These are phyloP conservation scores for Heteromyza rotundicornis DNA, from an alignment of 2,888 invertebrate genomes.

Conservation along the genomic window DNA sequence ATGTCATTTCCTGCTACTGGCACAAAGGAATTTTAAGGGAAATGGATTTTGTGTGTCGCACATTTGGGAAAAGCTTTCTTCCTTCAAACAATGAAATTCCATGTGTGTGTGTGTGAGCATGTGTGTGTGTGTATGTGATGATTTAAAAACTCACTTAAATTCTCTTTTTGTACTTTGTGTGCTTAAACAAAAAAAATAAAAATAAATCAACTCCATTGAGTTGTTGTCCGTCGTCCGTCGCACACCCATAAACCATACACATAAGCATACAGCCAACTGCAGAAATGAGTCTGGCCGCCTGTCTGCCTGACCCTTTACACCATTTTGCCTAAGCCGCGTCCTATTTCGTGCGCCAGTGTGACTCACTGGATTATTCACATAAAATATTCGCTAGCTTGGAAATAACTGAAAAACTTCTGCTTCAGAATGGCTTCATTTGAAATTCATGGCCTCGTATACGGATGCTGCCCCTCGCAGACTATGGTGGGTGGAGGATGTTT, in stretches of 20 bases:
- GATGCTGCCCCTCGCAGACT: background rate
- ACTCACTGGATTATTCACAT: conserved; percentile 16
- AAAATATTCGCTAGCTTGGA: conserved; percentile 8
- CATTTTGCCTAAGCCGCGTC: background rate
- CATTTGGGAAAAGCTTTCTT: conserved; percentile 5
- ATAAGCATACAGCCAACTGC: background rate
- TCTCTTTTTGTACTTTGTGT: background rate
- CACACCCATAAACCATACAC: background rate
- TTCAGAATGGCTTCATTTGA: conserved; percentile 17
- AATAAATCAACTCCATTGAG: background rate
- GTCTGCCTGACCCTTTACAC: background rate
- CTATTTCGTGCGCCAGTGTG: background rate
- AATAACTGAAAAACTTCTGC: background rate
- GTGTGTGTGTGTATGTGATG: background rate
- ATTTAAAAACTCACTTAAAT: conserved; percentile 2
- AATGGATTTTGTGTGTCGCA: conserved; percentile 21
- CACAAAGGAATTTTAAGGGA: conserved; percentile 13
- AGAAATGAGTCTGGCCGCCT: background rate
- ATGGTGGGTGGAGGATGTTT: too few species aligned
- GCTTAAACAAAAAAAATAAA: background rate
- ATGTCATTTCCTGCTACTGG: conserved; percentile 2
- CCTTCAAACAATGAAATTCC: background rate
- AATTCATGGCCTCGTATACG: conserved; percentile 13
- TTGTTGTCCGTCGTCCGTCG: background rate
- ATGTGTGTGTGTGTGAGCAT: background rate